These are phyloP conservation scores for Alligator mississippiensis DNA, from an alignment of 2,113 vertebrate species.

Conservation along the genomic window DNA sequence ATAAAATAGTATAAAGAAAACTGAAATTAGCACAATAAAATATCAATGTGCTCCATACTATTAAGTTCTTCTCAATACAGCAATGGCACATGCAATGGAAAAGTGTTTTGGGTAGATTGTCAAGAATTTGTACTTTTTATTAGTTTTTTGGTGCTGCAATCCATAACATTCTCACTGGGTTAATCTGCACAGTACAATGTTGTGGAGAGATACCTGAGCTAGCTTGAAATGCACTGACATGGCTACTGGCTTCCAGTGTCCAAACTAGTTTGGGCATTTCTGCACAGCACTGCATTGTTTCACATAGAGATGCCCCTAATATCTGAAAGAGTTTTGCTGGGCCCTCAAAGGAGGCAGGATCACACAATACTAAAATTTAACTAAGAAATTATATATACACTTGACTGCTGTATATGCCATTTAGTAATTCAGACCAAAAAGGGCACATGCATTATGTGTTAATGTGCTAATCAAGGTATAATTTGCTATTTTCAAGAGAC, in stretches of 20 bases:
- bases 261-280: too few species aligned
- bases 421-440: neutral
- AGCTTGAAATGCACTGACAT: too few species aligned
- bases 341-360: neutral
- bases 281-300: too few species aligned
- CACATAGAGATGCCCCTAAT: too few species aligned
- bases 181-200: neutral
- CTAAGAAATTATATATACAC: neutral
- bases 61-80: constrained; percentile 10
- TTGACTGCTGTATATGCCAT: neutral
- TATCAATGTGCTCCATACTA: neutral
- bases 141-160: neutral
- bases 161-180: neutral
- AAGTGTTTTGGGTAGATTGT: neutral
- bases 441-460: neutral
- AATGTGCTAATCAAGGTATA: neutral
- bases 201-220: too few species aligned
- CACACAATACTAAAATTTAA: neutral
- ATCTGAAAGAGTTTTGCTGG: neutral
- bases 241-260: too few species aligned
- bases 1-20: constrained; percentile 16
- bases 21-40: neutral
- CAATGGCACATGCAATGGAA: neutral
- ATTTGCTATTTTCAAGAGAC: neutral
- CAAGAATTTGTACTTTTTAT: neutral